Evolutionary conservation across 2,888 invertebrate genomes (phyloP), one percentile per base, ranked within the genome.

Genomic region (Alloplasta piceator): DNA sequence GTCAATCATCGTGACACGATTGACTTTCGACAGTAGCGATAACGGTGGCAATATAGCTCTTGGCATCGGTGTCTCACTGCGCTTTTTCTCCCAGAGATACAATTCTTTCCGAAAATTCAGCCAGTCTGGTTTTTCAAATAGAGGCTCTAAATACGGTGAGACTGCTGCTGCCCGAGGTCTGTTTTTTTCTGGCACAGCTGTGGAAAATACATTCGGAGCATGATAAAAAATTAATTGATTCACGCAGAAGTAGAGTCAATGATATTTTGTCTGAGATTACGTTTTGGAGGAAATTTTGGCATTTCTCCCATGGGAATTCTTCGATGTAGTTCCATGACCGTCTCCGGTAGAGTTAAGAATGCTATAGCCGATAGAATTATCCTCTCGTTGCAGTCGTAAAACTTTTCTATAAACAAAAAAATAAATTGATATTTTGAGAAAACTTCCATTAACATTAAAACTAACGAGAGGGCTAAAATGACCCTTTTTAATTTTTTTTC

Each of bases 281-380:
- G 91, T 91, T 91, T 91, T 7, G 78, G 71, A 10, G 88, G 87
- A 58, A 87, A 73, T 67, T 82, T 72, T 48, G 85, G 85, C 26
- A 71, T 41, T 56, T 52, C 72, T 6, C 89, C 60, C 43, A 87
- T 80, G 1, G 91, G 90, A 14, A 91, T 76, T 82, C 89, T 85
- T 56, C 85, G 83, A 52, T 91, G 85, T 10, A 92, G 81, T 81
- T 90, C 88, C 0, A 86, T 38, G 2, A 91, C 78, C 4, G 87
- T 82, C 70, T 89, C 88, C n/a, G 91, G 90, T 39, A 92, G 82
- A 7, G 90, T 88, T 55, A 92, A 83, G 66, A 91, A 89, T 48
- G 91, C 90, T 39, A 92, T 91, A 0, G 87, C 87, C n/a, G 92
- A 89, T 71, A 92, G 74, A 48, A 91, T 87, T 26, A 92, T 87